Conservation (phyloP, 2,797 vertebrate genomes). For the Arrhamphus sclerolepis region DNA sequence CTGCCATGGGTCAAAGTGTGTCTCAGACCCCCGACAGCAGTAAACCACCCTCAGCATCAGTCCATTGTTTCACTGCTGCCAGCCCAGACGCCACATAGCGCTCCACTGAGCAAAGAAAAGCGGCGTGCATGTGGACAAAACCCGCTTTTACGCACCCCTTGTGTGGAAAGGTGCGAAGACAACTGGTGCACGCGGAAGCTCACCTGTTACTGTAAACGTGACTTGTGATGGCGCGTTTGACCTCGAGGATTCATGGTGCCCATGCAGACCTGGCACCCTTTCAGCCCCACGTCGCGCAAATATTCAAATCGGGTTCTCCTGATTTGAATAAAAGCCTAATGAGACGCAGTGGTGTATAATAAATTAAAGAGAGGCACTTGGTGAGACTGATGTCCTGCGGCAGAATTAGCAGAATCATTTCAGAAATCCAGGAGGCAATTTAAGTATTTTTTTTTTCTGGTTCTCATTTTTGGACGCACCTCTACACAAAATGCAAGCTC, state of each 20-base stretch:
- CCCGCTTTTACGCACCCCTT: constrained; percentile 31
- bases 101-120: constrained; percentile 34
- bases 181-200: not conserved
- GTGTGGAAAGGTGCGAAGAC: not conserved
- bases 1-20: constrained; percentile 61
- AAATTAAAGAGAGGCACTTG: constrained; percentile 32
- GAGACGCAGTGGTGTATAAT: constrained; percentile 64
- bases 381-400: constrained; percentile 35
- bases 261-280: constrained; percentile 38
- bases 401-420: constrained; percentile 4
- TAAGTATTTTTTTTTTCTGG: not conserved
- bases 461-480: no score
- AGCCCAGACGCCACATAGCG: constrained; percentile 52
- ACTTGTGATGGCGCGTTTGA: no score
- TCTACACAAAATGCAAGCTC: no score
- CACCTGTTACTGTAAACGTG: constrained; percentile 24
- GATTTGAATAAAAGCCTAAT: constrained; percentile 66
- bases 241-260: no score
- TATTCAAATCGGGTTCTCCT: constrained; percentile 66
- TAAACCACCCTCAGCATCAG: constrained; percentile 59
- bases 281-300: constrained; percentile 65
- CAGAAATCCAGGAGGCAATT: not conserved
- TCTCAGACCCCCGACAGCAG: constrained; percentile 63
- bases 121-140: not conserved
- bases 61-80: constrained; percentile 67